Base-by-base conservation (phyloP, 2,113 vertebrate genomes). In the Aegypius monachus region DNA sequence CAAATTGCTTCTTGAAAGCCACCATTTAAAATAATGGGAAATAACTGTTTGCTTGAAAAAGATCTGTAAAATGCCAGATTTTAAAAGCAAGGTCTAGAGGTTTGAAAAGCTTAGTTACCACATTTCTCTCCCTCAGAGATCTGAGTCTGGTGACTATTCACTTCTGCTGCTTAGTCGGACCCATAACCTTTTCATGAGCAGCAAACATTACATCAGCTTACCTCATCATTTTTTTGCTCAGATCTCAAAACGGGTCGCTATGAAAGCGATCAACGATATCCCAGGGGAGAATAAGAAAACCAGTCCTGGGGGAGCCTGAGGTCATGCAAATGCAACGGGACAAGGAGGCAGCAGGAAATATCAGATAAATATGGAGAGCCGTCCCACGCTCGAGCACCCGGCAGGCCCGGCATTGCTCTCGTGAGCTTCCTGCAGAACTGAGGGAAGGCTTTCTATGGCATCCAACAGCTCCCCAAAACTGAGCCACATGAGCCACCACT, bases 271-370 rank as follows among this genome's bases (percentile, higher is more conserved):
- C 75, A 88, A n/a, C 4, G 4, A 4, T 13, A 50, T 67, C 88
- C 73, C 83, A 11, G 50, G 72, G 86, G 90, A 94, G 61, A 36
- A 45, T 8, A 10, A 78, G 43, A 36, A 79, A 66, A 87, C 78
- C 56, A 43, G 82, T 56, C 92, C 81, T 16, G 17, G 34, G 75
- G 63, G 90, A 95, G 71, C 45, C 50, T 7, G 16, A 83, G 81
- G 89, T 74, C 88, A 91, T 0, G 34, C 56, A 91, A 74, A 87
- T 0, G 27, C 73, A 66, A 77, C 0, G 1, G 63, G 71, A 68
- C n/a, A 67, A 72, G 86, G 66, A 95, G 23, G 81, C 88, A 83
- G 83, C 86, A 95, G 90, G 94, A 96, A 97, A 78, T 75, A 67
- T 31, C 2, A 12, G 90, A 63, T 63, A 91, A 90, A 94, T 81